Evolutionary conservation across 2,113 vertebrate species (phyloP), one percentile per base, ranked within the genome.

Genomic region (Cyrtonyx montezumae): DNA sequence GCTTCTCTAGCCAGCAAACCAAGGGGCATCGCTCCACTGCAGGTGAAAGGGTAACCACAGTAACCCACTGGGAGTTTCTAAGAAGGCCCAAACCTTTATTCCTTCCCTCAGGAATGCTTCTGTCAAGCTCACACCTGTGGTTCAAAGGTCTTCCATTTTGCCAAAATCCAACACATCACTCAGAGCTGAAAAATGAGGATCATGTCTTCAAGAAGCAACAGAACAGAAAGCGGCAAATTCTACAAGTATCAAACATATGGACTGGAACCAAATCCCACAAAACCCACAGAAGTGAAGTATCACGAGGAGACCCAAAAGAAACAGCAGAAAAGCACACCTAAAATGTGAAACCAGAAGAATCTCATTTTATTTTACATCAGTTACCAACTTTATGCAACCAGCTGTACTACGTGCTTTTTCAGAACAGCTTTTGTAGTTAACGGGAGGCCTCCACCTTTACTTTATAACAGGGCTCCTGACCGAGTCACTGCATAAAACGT

Each of bases 291-390:
- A 88, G 65, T 4, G 12, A 86, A 88, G 17, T 36, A 66, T 10
- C 45, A 59, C 19, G 58, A 69, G 66, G 25, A 37, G 49, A 63
- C 14, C 45, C 40, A 40, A 40, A 66, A 65, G 61, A 65, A 63
- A 21, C 20, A 45, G 48, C 1, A 76, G 80, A 36, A 81, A 83
- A 61, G n/a, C 20, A 30, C 9, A 25, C 23, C 51, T 70, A 45
- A 67, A 14, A 32, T 34, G 13, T 37, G 37, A 79, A 78, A 83
- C 10, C 0, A 0, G 17, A 87, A 74, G 15, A 49, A 70, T 37
- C 9, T 37, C 1, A 14, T 58, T 96, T 95, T 88, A 87, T 94
- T 94, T 76, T 20, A 49, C 56, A 30, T 26, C n/a, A 3, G 30
- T 45, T 65, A 49, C 65, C 13, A 25, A 8, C 2, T 58, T 62